phyloP scores from a whole-genome alignment of 2,888 invertebrate genomes.

The Lochmaea crataegi region DNA sequence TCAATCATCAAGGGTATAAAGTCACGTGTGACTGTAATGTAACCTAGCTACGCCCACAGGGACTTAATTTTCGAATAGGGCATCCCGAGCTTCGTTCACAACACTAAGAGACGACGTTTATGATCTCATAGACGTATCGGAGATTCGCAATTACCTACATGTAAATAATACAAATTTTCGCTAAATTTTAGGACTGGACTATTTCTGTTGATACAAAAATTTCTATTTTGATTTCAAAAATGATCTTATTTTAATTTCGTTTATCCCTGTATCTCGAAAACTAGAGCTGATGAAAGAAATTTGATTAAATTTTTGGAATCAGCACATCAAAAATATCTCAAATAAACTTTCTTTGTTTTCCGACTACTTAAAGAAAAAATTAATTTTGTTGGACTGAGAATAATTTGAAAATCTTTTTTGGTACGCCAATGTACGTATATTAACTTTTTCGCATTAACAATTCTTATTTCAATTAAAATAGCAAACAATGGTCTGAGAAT shows the following conservation, averaged over 20 bases:
- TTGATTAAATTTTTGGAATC: too few relatives aligned
- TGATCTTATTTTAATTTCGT: too few relatives aligned
- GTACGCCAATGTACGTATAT: background rate
- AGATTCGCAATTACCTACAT: background rate
- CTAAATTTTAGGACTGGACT: too few relatives aligned
- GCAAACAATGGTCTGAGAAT: constrained; percentile 38
- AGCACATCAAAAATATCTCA: too few relatives aligned
- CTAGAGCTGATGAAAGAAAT: too few relatives aligned
- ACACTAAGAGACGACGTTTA: background rate
- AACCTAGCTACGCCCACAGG: constrained; percentile 56
- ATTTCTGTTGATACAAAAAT: too few relatives aligned
- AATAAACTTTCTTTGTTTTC: too few relatives aligned
- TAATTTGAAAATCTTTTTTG: too few relatives aligned
- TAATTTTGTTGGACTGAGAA: too few relatives aligned
- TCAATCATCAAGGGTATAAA: constrained; percentile 57
- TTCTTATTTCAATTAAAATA: constrained; percentile 41
- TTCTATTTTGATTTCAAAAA: too few relatives aligned
- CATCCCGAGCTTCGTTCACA: constrained; percentile 43
- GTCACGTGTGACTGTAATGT: constrained; percentile 59
- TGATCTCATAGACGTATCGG: constrained; percentile 1
- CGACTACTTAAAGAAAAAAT: too few relatives aligned
- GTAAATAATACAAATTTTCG: background rate
- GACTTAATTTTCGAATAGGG: constrained; percentile 53
- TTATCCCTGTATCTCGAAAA: too few relatives aligned
- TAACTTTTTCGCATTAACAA: constrained; percentile 33